Evolutionary conservation across 2,888 invertebrate genomes (phyloP), one percentile per base, ranked within the genome.

Genomic region (Syritta pipiens): DNA sequence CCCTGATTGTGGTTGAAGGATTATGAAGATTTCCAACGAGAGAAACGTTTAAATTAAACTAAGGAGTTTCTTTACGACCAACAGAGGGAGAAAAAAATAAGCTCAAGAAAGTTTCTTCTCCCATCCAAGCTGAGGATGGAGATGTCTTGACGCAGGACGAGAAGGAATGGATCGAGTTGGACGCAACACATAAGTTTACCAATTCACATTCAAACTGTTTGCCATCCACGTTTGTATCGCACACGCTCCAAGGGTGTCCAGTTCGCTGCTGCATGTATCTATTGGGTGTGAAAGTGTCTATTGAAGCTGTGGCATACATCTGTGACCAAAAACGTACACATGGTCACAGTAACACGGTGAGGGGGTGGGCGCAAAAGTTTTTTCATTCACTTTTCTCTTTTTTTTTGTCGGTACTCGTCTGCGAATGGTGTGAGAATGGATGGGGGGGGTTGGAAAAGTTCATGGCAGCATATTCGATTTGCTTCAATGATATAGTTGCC

Each of bases 31-130:
- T 62, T 79, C 79, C 67, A 79, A 67, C 67, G 49, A 74, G 74
- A 74, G 74, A 74, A 74, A 79, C 74, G 79, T 74, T 79, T 74
- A 74, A 79, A 79, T 79, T 79, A 74, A 79, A 79, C 77, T 48
- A 20, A 67, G 48, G 55, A 72, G 32, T 74, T 74, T 55, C 44
- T 53, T 32, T 32, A 17, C 26, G 46, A 14, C 37, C 10, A 17
- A 17, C 37, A 17, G 12, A n/a, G 1, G 3, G 32, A 32, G 32
- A 32, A 9, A 9, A 37, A 37, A 37, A 37, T 28, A 51, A 20
- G 22, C 20, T 30, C 6, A 35, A 55, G 59, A 77, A 71, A 77
- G 71, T 77, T 77, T 71, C 44, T 10, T 55, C 37, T 53, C 53
- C 28, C 17, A 14, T 65, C 17, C 4, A n/a, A 28, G 9, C 12